Evolutionary conservation across 2,113 vertebrate genomes (phyloP).

Genomic region (Maccullochella peelii): DNA sequence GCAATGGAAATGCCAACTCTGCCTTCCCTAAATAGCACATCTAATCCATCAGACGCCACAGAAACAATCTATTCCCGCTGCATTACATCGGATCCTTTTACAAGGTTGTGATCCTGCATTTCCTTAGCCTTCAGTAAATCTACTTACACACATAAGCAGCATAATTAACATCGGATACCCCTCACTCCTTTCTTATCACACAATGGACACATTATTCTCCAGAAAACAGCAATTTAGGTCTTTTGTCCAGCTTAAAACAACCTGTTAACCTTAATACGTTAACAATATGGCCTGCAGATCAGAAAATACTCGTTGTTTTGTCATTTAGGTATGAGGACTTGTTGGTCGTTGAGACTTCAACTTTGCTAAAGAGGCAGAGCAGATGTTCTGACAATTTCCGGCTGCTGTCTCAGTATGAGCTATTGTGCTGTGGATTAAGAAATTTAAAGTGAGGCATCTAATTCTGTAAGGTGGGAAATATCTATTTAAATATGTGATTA

Average conservation of each 20-base stretch:
- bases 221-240: not conserved
- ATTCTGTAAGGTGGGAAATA: not conserved
- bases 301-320: too few species aligned
- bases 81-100: not conserved
- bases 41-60: conserved; percentile 1
- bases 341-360: too few species aligned
- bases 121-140: not conserved
- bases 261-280: not conserved
- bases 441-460: not conserved
- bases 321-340: too few species aligned
- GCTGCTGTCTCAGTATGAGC: not conserved
- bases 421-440: not conserved
- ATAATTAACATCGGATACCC: not conserved
- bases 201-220: too few species aligned
- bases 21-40: not conserved
- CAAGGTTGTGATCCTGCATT: not conserved
- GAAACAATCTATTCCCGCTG: not conserved
- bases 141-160: not conserved
- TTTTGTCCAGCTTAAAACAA: not conserved
- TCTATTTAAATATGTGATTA: not conserved
- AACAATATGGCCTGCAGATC: too few species aligned
- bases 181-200: too few species aligned
- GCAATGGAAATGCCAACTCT: not conserved
- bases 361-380: too few species aligned
- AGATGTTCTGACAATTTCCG: too few species aligned